Percentiles rank a stretch among this genome's conserved stretches.
These are phyloP conservation scores for Ptychoptera contaminata DNA, from an alignment of 2,888 invertebrate genomes.

Conservation along the genomic window DNA sequence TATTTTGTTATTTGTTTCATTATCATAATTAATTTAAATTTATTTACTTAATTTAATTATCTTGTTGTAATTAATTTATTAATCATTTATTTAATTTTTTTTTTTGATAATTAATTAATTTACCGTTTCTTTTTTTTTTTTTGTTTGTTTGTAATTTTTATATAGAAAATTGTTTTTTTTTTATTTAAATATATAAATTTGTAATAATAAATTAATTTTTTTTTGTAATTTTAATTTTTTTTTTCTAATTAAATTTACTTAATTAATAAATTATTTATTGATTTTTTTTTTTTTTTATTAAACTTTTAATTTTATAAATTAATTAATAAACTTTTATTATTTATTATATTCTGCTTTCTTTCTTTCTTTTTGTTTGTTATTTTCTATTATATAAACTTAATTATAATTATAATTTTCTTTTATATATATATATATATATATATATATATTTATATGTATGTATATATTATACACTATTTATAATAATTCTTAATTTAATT, in stretches of 20 bases:
- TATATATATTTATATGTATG: no score
- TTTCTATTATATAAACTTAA: conserved; percentile 2
- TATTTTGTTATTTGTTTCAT: no score
- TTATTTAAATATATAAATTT: conserved; percentile 1
- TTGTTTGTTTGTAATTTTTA: neutral
- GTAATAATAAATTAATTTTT: conserved; percentile 1
- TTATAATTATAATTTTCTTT: conserved; percentile 1
- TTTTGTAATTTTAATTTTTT: neutral
- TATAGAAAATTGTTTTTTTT: conserved; percentile 1
- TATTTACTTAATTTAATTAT: no score
- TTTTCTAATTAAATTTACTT: conserved; percentile 1
- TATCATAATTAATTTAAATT: no score
- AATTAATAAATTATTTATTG: no score
- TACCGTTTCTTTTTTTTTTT: neutral
- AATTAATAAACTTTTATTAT: neutral
- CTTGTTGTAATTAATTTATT: neutral
- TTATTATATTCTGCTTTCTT: neutral
- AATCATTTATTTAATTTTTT: neutral
- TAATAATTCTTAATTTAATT: no score
- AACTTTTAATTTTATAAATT: no score
- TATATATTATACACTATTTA: no score
- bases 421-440: no score
- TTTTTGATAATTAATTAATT: neutral
- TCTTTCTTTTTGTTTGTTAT: neutral
- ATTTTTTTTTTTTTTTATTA: no score